Conservation (phyloP, 2,113 vertebrate species). For the Pteruthius melanotis region DNA sequence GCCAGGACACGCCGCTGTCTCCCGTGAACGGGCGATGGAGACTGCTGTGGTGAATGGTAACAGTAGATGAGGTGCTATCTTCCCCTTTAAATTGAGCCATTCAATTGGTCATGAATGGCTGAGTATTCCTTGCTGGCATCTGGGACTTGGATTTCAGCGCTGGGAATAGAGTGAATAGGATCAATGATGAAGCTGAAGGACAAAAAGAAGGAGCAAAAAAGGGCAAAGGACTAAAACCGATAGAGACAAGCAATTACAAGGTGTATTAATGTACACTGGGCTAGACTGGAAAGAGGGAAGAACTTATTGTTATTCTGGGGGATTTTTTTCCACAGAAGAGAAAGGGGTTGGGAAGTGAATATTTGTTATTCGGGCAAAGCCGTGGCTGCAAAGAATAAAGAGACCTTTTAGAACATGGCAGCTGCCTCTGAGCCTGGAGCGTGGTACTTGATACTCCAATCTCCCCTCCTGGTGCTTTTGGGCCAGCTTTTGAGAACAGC, state of each 20-base stretch:
- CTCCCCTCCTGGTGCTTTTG: conserved; percentile 56
- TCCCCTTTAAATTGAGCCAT: conserved; percentile 57
- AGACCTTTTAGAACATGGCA: conserved; percentile 73
- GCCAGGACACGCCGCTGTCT: conserved; percentile 18
- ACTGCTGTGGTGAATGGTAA: conserved; percentile 33
- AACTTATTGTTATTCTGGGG: conserved; percentile 57
- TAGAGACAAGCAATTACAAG: conserved; percentile 75
- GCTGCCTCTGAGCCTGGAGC: conserved; percentile 70
- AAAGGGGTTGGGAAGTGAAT: conserved; percentile 63
- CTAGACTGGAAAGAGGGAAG: conserved; percentile 35
- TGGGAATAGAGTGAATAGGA: conserved; percentile 73
- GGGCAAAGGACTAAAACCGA: conserved; percentile 66
- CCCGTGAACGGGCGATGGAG: not conserved
- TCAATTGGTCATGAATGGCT: conserved; percentile 68
- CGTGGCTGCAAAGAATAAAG: conserved; percentile 73
- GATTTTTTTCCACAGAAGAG: conserved; percentile 23
- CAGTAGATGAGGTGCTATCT: conserved; percentile 42
- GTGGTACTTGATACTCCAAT: conserved; percentile 79
- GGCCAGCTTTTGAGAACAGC: conserved; percentile 72
- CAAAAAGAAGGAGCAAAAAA: conserved; percentile 73
- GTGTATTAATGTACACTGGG: conserved; percentile 65
- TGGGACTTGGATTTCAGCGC: conserved; percentile 82
- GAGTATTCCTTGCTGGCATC: conserved; percentile 67
- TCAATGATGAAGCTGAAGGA: conserved; percentile 72
- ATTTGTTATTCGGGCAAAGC: conserved; percentile 63